Percentiles rank a stretch among this genome's conserved stretches.
phyloP scores from a whole-genome alignment of 2,888 invertebrate species.

The Ypsolopha sequella region DNA sequence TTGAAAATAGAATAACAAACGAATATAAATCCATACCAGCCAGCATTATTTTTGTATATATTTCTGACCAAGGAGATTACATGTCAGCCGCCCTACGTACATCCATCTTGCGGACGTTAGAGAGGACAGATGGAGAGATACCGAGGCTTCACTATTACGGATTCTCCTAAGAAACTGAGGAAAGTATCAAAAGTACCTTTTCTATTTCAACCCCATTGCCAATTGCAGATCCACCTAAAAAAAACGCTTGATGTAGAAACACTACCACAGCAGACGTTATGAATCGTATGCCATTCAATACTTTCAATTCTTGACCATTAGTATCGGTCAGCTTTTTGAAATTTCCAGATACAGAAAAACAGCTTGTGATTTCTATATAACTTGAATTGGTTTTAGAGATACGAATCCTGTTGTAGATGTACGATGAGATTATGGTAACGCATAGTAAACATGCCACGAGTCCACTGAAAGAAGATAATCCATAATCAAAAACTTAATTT shows the following conservation, averaged over 20 bases:
- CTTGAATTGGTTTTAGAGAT: background rate
- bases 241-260: constrained; percentile 38
- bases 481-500: too few relatives aligned
- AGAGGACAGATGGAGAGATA: too few relatives aligned
- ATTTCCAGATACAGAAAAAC: constrained; percentile 26
- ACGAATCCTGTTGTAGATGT: background rate
- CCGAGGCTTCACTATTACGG: too few relatives aligned
- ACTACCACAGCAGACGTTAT: constrained; percentile 47
- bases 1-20: too few relatives aligned
- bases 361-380: background rate
- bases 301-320: constrained; percentile 16
- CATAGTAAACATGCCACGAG: too few relatives aligned
- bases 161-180: too few relatives aligned
- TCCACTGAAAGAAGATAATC: too few relatives aligned
- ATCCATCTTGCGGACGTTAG: too few relatives aligned
- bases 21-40: too few relatives aligned
- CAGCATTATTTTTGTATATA: too few relatives aligned
- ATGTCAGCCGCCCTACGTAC: too few relatives aligned
- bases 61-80: too few relatives aligned
- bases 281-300: constrained; percentile 47
- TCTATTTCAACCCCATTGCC: constrained; percentile 30
- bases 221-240: constrained; percentile 32
- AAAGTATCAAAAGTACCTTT: constrained; percentile 21
- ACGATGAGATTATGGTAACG: background rate
- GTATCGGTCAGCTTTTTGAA: constrained; percentile 23